Evolutionary conservation across 2,888 invertebrate genomes (phyloP).

Genomic region (Cheilosia urbana): DNA sequence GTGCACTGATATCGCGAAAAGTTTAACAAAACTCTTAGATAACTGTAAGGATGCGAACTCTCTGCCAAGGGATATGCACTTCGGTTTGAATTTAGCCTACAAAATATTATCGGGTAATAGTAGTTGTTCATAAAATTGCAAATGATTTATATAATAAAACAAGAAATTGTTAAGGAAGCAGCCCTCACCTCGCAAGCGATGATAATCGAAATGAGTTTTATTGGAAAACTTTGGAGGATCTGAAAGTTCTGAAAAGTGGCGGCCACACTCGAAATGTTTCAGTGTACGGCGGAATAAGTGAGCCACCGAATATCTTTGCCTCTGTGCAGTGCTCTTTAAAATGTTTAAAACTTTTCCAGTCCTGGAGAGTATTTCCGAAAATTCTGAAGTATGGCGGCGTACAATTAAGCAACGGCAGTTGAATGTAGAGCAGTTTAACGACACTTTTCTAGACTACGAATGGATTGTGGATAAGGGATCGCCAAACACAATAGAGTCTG

Average conservation of each 20-base stretch:
- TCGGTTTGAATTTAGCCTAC: conserved; percentile 65
- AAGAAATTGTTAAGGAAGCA: conserved; percentile 53
- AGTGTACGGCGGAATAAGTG: conserved; percentile 64
- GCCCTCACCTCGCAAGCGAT: conserved; percentile 17
- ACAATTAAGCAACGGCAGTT: conserved; percentile 52
- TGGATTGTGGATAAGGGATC: conserved; percentile 59
- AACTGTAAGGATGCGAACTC: conserved; percentile 50
- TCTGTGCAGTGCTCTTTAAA: conserved; percentile 30
- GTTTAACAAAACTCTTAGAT: conserved; percentile 62
- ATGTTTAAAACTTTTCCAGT: conserved; percentile 47
- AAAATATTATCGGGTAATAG: conserved; percentile 60
- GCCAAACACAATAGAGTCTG: conserved; percentile 49
- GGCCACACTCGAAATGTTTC: conserved; percentile 62
- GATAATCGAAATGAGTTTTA: conserved; percentile 62
- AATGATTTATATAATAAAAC: conserved; percentile 47
- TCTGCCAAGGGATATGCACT: conserved; percentile 56
- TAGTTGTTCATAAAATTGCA: conserved; percentile 30
- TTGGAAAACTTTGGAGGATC: conserved; percentile 69
- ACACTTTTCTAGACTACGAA: conserved; percentile 54
- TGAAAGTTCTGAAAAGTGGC: conserved; percentile 62
- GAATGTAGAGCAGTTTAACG: conserved; percentile 6
- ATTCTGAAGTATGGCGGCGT: conserved; percentile 54
- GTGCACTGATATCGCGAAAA: conserved; percentile 62
- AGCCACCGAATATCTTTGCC: conserved; percentile 27
- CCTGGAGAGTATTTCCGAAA: conserved; percentile 53